Percentiles rank a stretch among this genome's conserved stretches.
Evolutionary conservation across 1,140 invertebrate genomes (phyloP).

Genomic region (Trachymyrmex cornetzi): DNA sequence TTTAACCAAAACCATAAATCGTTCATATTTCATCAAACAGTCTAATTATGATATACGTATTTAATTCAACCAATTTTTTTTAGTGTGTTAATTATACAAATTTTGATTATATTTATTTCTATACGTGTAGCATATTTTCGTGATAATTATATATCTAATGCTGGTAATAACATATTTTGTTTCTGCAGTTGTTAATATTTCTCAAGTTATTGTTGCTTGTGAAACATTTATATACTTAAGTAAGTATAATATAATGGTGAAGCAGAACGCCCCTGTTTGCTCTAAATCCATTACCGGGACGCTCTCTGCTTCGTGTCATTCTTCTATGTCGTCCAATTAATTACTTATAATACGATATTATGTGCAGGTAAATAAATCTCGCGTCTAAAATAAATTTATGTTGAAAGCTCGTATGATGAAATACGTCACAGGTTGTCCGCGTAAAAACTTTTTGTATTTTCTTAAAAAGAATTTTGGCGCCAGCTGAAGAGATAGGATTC

Average conservation of each 20-base stretch:
- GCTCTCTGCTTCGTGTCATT: slow-evolving; percentile 11
- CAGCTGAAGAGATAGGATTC: not conserved
- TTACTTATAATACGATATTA: slow-evolving; percentile 28
- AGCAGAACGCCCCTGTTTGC: not conserved
- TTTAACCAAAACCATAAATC: too few relatives aligned
- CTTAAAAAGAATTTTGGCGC: slow-evolving; percentile 14
- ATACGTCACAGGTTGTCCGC: not conserved
- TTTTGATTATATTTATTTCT: not conserved
- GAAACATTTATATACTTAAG: not conserved
- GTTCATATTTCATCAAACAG: too few relatives aligned
- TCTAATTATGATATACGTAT: too few relatives aligned
- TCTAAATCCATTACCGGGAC: slow-evolving; percentile 40
- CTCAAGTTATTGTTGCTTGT: not conserved
- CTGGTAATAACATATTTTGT: not conserved
- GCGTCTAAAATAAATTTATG: slow-evolving; percentile 22
- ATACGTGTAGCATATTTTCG: not conserved
- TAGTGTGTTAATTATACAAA: not conserved
- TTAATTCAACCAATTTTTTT: too few relatives aligned
- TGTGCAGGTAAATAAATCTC: slow-evolving; percentile 27
- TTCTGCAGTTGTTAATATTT: not conserved
- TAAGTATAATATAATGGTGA: not conserved
- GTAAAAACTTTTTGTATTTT: not conserved
- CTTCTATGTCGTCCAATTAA: slow-evolving; percentile 13
- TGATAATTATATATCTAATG: not conserved
- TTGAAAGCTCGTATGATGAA: slow-evolving; percentile 3